Evolutionary conservation across 1,140 invertebrate species (phyloP), one percentile per base, ranked within the genome.

Genomic region (Augochlora pura): DNA sequence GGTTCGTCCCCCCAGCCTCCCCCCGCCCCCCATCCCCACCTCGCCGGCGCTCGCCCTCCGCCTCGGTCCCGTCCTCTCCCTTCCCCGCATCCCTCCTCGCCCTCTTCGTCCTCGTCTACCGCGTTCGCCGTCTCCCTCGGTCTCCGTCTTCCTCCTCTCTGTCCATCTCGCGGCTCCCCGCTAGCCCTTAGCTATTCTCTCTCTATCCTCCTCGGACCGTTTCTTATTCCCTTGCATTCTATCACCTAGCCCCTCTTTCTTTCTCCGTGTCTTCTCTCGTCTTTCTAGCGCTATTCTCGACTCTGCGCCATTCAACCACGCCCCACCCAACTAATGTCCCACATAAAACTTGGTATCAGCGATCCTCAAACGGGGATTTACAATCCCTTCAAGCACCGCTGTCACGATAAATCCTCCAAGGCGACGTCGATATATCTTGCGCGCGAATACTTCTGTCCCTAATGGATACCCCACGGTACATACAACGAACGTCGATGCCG

Each of bases 271-370:
- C 66, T 72, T 32, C 62, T 68, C 82, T 73, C 71, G 81, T 86
- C 79, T 86, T 75, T 79, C 82, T 81, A 81, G 83, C 88, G 87
- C 88, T 89, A 90, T 90, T 90, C 89, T 89, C 89, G 89, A 90
- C 88, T 90, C 89, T 79, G 86, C 89, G 88, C 88, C 90, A 88
- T 90, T 90, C 91, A 91, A 86, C 92, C 92, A 93, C 92, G 92
- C 92, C 92, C 91, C 90, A 90, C 89, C 91, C 91, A 90, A 93
- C 91, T 93, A 93, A 93, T 93, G 92, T 93, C 91, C 91, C 90
- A 92, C 92, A 93, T 93, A 93, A 93, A 93, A 93, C 91, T 93
- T 92, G 91, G 91, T 93, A 93, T 93, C 92, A 93, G 92, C 92
- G 91, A 93, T 93, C 92, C 92, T 92, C 92, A 93, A 93, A 93